Evolutionary conservation across 2,113 vertebrate genomes (phyloP), one percentile per base, ranked within the genome.

Genomic region (Salminus brasiliensis): DNA sequence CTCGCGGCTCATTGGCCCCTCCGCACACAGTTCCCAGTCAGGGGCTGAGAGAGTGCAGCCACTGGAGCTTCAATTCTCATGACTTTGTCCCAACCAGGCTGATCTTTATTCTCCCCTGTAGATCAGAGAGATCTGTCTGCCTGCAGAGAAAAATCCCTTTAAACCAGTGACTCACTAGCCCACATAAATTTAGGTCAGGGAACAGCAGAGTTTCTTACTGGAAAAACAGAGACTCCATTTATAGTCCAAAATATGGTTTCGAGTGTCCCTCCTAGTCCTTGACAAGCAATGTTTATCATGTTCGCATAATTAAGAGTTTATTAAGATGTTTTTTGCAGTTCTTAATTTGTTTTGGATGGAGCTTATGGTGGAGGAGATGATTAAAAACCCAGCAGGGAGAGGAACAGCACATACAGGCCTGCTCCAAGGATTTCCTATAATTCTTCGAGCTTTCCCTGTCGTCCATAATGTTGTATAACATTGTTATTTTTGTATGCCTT

Each of bases 31-130:
- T 52, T 77, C 75, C 74, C 74, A 68, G 74, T 43, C 57, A 34
- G 73, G 27, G 21, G 43, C 29, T n/a, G 74, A n/a, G 53, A 21
- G 63, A 68, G 74, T 36, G 36, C 65, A 68, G 63, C 21, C 32
- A n/a, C 47, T 57, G 36, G 29, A 60, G 75, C 36, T 0, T n/a
- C 36, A 49, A 32, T 83, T 80, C 77, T 80, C 81, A 80, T 72
- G 77, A 71, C 43, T 65, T 52, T 71, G 39, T 23, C 43, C 65
- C 36, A 59, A 53, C 62, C 41, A 65, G n/a, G 13, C 32, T 65
- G 62, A 68, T 59, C 75, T 68, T 77, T 57, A 41, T 68, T 27
- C 55, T 65, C 65, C 65, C 65, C 10, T 32, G 36, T 49, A 62
- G 60, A 76, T 67, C 74, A 76, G 65, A 34, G 52, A 63, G 66